These are phyloP conservation scores for Ornithoptera priamus DNA, from an alignment of 2,888 invertebrate species.

Conservation along the genomic window DNA sequence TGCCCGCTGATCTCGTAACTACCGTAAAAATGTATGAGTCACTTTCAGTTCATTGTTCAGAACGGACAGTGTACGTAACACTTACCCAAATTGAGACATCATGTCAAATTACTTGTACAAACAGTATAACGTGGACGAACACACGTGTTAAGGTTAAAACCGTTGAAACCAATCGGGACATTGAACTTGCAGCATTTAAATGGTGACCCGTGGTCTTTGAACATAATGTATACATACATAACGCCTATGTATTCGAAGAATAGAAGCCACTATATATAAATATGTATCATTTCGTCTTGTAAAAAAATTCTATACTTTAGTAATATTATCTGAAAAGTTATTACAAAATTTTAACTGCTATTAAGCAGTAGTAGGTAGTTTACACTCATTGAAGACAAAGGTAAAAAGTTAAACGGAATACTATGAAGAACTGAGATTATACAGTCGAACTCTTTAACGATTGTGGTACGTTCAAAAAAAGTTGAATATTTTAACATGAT, in stretches of 20 bases:
- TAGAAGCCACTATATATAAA: no score
- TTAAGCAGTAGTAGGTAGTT: no score
- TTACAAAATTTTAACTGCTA: no score
- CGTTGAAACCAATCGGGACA: constrained; percentile 54
- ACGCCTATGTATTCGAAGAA: no score
- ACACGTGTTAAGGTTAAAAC: constrained; percentile 57
- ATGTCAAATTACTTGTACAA: constrained; percentile 64
- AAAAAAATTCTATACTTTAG: no score
- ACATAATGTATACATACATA: not conserved
- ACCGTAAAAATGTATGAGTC: constrained; percentile 62
- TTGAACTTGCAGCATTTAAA: constrained; percentile 46
- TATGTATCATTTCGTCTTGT: no score
- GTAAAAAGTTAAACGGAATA: no score
- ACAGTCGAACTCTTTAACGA: not conserved
- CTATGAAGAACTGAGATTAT: no score
- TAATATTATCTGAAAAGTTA: no score
- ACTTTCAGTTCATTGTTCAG: constrained; percentile 71
- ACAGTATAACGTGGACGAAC: constrained; percentile 54
- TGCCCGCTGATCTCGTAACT: constrained; percentile 47
- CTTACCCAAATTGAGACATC: constrained; percentile 72
- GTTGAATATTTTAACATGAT: not conserved
- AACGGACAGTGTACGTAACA: constrained; percentile 57
- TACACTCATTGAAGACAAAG: no score
- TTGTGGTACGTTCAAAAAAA: not conserved
- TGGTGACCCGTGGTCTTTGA: not conserved